A percentile compares a stretch with the other conserved stretches of the same genome.
These are phyloP conservation scores for Amphipyra tragopoginis DNA, from an alignment of 2,888 invertebrate species.

Conservation along the genomic window DNA sequence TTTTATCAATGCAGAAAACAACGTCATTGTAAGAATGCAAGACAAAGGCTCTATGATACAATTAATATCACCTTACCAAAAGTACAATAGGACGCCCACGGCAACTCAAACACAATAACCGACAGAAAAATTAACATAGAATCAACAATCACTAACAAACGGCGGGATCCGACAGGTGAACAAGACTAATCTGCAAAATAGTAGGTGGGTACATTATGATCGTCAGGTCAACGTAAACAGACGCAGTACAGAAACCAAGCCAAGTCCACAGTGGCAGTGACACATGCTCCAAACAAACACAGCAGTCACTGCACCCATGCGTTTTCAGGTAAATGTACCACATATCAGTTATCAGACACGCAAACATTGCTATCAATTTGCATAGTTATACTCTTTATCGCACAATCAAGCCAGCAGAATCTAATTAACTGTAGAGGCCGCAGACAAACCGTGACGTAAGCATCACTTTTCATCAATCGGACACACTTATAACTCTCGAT, in stretches of 20 bases:
- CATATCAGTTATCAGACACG: constrained; percentile 70
- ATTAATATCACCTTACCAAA: constrained; percentile 33
- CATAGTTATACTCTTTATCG: constrained; percentile 68
- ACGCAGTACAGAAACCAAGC: constrained; percentile 19
- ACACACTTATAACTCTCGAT: constrained; percentile 34
- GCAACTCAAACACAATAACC: constrained; percentile 47
- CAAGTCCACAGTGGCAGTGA: constrained; percentile 16
- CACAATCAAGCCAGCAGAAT: constrained; percentile 56
- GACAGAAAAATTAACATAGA: constrained; percentile 45
- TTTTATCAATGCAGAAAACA: too few species aligned
- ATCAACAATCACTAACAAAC: constrained; percentile 38
- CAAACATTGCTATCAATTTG: constrained; percentile 71
- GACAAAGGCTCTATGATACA: constrained; percentile 22
- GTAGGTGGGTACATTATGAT: not conserved
- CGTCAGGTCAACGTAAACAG: constrained; percentile 40
- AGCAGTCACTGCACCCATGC: constrained; percentile 59
- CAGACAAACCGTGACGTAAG: constrained; percentile 62
- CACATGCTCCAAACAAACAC: constrained; percentile 43
- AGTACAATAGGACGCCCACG: constrained; percentile 32
- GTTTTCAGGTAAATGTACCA: constrained; percentile 63
- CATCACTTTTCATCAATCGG: constrained; percentile 51
- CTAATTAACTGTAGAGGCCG: constrained; percentile 60
- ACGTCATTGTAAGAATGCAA: constrained; percentile 1
- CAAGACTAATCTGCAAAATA: constrained; percentile 17
- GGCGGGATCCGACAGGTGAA: constrained; percentile 24